Percentiles rank a stretch among this genome's conserved stretches.
These are phyloP conservation scores for Chionis minor DNA, from an alignment of 2,113 vertebrate species.

Conservation along the genomic window DNA sequence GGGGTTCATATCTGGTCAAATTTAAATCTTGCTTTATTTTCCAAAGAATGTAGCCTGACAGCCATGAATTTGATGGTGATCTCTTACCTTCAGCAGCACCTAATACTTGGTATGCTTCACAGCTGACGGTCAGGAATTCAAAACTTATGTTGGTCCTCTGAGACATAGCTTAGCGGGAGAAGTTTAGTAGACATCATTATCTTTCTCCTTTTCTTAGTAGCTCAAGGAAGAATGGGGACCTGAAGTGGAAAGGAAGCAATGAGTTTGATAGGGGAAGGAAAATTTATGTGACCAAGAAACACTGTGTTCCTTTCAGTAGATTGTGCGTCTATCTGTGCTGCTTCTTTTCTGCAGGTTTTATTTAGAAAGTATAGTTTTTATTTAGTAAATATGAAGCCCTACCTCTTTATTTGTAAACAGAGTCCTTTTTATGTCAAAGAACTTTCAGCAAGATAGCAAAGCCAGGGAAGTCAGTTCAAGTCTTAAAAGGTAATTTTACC, in stretches of 20 bases:
- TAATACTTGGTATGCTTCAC: background rate
- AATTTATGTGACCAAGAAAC: background rate
- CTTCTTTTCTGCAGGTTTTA: background rate
- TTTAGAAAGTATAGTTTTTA: background rate
- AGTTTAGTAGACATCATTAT: background rate
- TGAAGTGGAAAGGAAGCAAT: background rate
- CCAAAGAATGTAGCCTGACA: background rate
- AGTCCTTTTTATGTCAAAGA: background rate
- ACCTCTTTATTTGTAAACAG: background rate
- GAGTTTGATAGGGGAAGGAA: background rate
- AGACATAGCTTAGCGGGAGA: background rate
- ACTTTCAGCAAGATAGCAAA: background rate
- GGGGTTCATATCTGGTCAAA: background rate
- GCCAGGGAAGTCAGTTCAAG: background rate
- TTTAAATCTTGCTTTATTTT: background rate
- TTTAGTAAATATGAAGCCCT: rapidly evolving
- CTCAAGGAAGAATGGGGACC: background rate
- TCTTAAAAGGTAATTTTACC: background rate
- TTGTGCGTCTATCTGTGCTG: background rate
- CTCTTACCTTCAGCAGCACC: background rate
- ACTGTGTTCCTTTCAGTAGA: background rate
- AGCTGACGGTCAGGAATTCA: background rate
- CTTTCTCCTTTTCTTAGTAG: background rate
- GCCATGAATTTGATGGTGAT: background rate
- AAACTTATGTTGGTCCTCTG: background rate